Conservation (phyloP, 37 sponge, comb jelly and placozoan genomes). For the Corticium candelabrum region DNA sequence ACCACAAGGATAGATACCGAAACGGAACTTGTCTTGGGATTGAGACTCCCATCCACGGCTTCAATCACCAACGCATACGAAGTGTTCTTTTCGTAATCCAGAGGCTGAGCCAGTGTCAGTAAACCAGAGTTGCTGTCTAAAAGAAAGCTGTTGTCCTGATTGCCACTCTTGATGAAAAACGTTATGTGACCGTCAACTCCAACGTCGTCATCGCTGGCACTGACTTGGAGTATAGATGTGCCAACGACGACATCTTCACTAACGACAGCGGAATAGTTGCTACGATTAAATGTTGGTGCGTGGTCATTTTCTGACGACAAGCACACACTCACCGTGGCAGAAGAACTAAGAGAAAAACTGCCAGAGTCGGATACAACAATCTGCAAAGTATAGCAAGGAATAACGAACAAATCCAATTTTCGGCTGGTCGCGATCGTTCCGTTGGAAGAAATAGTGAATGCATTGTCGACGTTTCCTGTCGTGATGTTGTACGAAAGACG, state of each 20-base stretch:
- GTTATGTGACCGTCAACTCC: constrained; percentile 32
- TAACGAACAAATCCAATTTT: background rate
- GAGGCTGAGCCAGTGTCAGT: background rate
- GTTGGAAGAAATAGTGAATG: background rate
- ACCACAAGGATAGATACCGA: background rate
- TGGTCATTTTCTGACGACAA: constrained; percentile 53
- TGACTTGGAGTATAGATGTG: constrained; percentile 15
- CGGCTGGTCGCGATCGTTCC: background rate
- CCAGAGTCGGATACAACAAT: background rate
- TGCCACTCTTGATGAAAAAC: background rate
- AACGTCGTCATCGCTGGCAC: constrained; percentile 39
- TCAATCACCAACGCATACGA: background rate
- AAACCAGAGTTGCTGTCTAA: background rate
- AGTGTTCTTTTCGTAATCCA: background rate
- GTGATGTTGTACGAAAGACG: constrained; percentile 10
- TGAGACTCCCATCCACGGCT: background rate
- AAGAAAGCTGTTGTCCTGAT: background rate
- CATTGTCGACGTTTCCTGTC: background rate
- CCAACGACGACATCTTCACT: constrained; percentile 40
- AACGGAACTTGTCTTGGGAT: background rate
- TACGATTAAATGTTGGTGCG: constrained; percentile 28
- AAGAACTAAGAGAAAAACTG: background rate
- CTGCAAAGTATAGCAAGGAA: background rate
- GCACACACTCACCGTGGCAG: constrained; percentile 2
- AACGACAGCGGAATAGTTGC: constrained; percentile 23